phyloP scores from a whole-genome alignment of 2,888 invertebrate species.

The Apodemia zela region DNA sequence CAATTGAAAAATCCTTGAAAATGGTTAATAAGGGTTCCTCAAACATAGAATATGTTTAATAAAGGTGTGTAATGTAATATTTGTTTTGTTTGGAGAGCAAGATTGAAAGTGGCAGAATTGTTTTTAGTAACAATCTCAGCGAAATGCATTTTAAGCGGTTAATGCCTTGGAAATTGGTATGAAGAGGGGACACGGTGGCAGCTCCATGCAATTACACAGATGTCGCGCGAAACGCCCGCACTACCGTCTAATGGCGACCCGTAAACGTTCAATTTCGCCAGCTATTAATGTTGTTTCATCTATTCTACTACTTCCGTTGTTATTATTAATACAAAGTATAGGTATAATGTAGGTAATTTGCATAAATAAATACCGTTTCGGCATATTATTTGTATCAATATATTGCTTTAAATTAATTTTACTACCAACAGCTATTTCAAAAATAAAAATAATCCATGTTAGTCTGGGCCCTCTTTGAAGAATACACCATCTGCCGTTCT shows the following conservation, averaged over 20 bases:
- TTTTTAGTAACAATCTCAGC: slow-evolving; percentile 60
- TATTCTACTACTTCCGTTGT: slow-evolving; percentile 21
- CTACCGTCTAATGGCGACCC: slow-evolving; percentile 41
- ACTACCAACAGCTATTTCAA: too few relatives aligned
- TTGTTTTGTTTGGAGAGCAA: slow-evolving; percentile 40
- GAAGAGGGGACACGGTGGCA: slow-evolving; percentile 51
- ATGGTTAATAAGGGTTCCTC: too few relatives aligned
- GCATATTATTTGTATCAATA: too few relatives aligned
- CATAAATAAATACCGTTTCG: too few relatives aligned
- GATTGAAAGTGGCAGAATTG: slow-evolving; percentile 53
- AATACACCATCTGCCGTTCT: too few relatives aligned
- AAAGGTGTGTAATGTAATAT: slow-evolving; percentile 22
- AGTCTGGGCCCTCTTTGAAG: too few relatives aligned
- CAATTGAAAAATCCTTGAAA: too few relatives aligned
- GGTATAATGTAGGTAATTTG: too few relatives aligned
- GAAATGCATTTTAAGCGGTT: slow-evolving; percentile 69
- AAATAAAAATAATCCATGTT: too few relatives aligned
- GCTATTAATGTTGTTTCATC: slow-evolving; percentile 38
- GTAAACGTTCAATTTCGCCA: slow-evolving; percentile 44
- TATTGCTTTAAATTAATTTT: too few relatives aligned
- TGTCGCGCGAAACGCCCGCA: slow-evolving; percentile 42
- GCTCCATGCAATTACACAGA: slow-evolving; percentile 66
- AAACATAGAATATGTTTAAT: too few relatives aligned
- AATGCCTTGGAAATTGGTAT: slow-evolving; percentile 68
- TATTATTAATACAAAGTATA: not conserved